Percentiles rank a stretch among this genome's conserved stretches.
phyloP scores from a whole-genome alignment of 2,888 invertebrate genomes.

The Agrilus biguttatus region DNA sequence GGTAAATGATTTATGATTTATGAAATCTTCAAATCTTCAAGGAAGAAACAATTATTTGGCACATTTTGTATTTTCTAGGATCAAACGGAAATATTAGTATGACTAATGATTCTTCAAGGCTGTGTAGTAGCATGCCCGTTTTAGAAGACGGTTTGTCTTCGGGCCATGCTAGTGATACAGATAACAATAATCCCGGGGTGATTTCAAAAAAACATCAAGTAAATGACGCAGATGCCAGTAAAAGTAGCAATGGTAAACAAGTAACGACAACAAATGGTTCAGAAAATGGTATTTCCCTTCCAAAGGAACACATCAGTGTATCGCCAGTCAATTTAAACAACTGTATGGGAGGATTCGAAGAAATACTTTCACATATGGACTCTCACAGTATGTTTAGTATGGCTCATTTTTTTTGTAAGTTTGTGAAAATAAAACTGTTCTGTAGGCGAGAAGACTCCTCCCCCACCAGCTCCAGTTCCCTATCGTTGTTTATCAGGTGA shows the following conservation, averaged over 20 bases:
- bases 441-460: slow-evolving; percentile 42
- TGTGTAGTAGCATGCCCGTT: slow-evolving; percentile 74
- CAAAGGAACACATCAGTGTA: slow-evolving; percentile 15
- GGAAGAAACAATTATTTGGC: background rate
- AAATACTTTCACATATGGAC: slow-evolving; percentile 25
- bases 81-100: slow-evolving; percentile 43
- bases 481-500: slow-evolving; percentile 40
- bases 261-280: slow-evolving; percentile 13
- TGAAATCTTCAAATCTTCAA: background rate
- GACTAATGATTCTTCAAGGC: slow-evolving; percentile 47
- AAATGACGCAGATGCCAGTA: slow-evolving; percentile 53
- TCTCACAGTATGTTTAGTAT: slow-evolving; percentile 20
- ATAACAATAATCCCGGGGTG: slow-evolving; percentile 72
- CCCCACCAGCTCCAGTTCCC: slow-evolving; percentile 63
- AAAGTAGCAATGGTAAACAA: slow-evolving; percentile 38
- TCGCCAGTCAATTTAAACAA: slow-evolving; percentile 27
- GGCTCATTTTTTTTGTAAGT: slow-evolving; percentile 4
- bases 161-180: slow-evolving; percentile 84
- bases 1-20: too few species aligned
- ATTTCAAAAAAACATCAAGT: slow-evolving; percentile 53
- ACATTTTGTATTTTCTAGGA: slow-evolving; percentile 21
- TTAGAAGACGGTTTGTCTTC: slow-evolving; percentile 90
- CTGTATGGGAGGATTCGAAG: slow-evolving; percentile 25
- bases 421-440: background rate
- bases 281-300: slow-evolving; percentile 26